Conservation (phyloP, 2,113 vertebrate genomes). For the Cacatua alba region DNA sequence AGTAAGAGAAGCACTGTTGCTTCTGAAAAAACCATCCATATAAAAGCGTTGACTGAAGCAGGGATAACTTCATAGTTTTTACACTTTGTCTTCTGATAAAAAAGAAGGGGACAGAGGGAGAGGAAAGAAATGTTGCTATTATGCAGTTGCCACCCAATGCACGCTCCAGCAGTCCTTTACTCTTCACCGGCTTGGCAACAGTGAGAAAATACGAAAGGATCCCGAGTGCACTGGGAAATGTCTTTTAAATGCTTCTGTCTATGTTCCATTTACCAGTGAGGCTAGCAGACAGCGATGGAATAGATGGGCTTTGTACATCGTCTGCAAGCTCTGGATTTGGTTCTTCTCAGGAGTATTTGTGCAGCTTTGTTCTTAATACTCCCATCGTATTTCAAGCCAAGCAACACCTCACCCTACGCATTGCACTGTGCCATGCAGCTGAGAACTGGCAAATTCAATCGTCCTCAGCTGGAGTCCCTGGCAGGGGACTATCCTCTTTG, state of each 20-base stretch:
- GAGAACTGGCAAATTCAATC: constrained; percentile 48
- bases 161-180: constrained; percentile 33
- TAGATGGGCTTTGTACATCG: neutral
- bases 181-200: constrained; percentile 19
- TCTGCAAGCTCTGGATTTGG: neutral
- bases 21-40: constrained; percentile 67
- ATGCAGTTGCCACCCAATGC: neutral
- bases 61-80: constrained; percentile 55
- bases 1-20: constrained; percentile 34
- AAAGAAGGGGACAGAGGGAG: neutral
- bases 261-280: neutral
- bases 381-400: neutral
- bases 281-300: neutral
- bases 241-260: constrained; percentile 10
- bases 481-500: neutral
- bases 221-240: neutral
- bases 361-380: neutral
- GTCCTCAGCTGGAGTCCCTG: neutral
- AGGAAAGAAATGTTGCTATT: constrained; percentile 27
- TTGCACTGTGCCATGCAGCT: neutral
- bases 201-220: constrained; percentile 39
- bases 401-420: neutral
- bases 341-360: constrained; percentile 17
- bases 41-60: constrained; percentile 44
- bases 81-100: constrained; percentile 49